Conservation (phyloP, 2,113 vertebrate genomes). For the Elanus axillaris region DNA sequence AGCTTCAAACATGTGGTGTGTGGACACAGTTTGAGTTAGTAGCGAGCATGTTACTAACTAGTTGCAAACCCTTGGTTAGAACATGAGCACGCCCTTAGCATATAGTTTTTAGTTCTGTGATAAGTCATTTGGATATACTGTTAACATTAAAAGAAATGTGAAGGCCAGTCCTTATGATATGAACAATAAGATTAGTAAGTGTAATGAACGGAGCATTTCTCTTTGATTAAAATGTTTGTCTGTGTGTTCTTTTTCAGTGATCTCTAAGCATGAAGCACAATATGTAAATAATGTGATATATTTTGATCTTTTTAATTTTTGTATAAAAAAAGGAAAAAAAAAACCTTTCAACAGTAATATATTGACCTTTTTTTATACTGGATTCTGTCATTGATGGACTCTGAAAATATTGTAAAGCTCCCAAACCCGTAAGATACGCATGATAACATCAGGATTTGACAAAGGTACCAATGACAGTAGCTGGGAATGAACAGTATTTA, state of each 20-base stretch:
- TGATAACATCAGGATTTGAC: neutral
- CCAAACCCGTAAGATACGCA: neutral
- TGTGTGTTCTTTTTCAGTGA: constrained; percentile 87
- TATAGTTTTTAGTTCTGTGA: neutral
- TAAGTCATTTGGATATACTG: neutral
- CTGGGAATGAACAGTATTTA: constrained; percentile 1
- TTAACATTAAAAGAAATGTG: neutral
- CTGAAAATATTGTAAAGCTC: constrained; percentile 38
- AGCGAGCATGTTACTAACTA: neutral
- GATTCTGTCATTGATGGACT: constrained; percentile 56
- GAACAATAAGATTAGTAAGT: neutral
- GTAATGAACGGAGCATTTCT: neutral
- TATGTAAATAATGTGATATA: constrained; percentile 86
- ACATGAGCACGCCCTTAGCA: neutral
- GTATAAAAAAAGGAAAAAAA: constrained; percentile 75
- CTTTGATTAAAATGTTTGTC: constrained; percentile 11
- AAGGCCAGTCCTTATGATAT: neutral
- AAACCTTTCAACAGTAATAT: constrained; percentile 84
- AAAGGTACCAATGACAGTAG: neutral
- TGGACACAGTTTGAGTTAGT: neutral
- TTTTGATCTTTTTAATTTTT: constrained; percentile 78
- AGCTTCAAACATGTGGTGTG: neutral
- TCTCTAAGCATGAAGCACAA: constrained; percentile 78
- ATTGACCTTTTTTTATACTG: constrained; percentile 80
- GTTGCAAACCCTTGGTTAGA: neutral